These are phyloP conservation scores for Cheilinus undulatus DNA, from an alignment of 2,113 vertebrate species.

Conservation along the genomic window DNA sequence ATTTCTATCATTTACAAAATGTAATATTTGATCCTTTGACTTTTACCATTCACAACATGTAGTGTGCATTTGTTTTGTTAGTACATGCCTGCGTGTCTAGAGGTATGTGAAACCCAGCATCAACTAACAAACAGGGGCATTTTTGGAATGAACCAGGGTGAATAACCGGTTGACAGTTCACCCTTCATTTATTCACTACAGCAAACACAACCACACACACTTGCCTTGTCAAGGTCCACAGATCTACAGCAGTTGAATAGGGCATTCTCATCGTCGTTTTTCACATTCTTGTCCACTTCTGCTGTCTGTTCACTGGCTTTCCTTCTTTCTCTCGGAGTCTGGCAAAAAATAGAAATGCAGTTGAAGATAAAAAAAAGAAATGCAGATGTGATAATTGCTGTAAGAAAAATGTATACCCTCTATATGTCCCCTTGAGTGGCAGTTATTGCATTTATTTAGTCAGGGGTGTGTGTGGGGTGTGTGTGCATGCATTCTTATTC, in stretches of 20 bases:
- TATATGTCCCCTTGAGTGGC: too few relatives aligned
- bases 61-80: too few relatives aligned
- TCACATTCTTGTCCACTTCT: background rate
- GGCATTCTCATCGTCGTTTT: slow-evolving; percentile 24
- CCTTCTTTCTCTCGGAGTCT: slow-evolving; percentile 68
- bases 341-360: background rate
- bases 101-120: too few relatives aligned
- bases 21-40: too few relatives aligned
- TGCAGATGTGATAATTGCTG: background rate
- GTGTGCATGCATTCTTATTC: too few relatives aligned
- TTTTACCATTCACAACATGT: too few relatives aligned
- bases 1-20: too few relatives aligned
- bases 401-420: background rate
- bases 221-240: slow-evolving; percentile 73
- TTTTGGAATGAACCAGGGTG: slow-evolving; percentile 31
- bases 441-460: too few relatives aligned
- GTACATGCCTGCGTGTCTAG: too few relatives aligned
- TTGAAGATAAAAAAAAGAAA: background rate
- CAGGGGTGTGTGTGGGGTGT: too few relatives aligned
- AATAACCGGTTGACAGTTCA: slow-evolving; percentile 53
- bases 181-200: background rate
- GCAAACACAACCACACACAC: slow-evolving; percentile 20
- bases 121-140: too few relatives aligned
- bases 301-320: slow-evolving; percentile 34
- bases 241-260: slow-evolving; percentile 64